Conservation (phyloP, 2,113 vertebrate genomes). For the Actenoides lindsayi region DNA sequence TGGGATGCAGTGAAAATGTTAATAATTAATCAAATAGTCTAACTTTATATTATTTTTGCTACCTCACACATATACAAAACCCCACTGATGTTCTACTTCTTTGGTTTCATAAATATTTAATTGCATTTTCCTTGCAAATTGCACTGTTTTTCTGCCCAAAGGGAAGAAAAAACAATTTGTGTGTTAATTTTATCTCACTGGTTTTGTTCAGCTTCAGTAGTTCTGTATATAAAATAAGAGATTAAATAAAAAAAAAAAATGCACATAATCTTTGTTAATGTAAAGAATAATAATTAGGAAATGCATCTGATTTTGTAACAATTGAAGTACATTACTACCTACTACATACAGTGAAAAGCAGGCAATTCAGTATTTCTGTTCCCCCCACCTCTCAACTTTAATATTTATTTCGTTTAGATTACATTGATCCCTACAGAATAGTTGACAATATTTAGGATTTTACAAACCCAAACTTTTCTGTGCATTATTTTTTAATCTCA, state of each 20-base stretch:
- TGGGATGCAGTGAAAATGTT: constrained; percentile 20
- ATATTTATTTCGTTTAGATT: constrained; percentile 68
- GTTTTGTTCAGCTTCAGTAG: constrained; percentile 78
- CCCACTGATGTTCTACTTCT: constrained; percentile 52
- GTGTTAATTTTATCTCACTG: constrained; percentile 81
- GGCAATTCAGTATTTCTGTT: constrained; percentile 22
- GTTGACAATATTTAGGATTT: neutral
- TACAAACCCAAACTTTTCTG: neutral
- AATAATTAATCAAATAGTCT: constrained; percentile 65
- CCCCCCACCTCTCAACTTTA: neutral
- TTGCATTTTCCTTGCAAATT: constrained; percentile 76
- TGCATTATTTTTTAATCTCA: neutral
- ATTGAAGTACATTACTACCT: constrained; percentile 26
- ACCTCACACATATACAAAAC: constrained; percentile 19
- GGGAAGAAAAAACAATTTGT: constrained; percentile 79
- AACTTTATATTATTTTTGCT: constrained; percentile 38
- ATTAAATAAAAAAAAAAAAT: constrained; percentile 77
- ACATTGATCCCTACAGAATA: constrained; percentile 76
- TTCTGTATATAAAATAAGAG: constrained; percentile 75
- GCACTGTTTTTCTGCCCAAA: constrained; percentile 75
- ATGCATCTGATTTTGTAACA: constrained; percentile 63
- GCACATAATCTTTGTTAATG: constrained; percentile 54
- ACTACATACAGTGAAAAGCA: neutral
- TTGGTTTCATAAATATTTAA: constrained; percentile 81
- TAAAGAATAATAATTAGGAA: constrained; percentile 75